A percentile compares a stretch with the other conserved stretches of the same genome.
phyloP scores from a whole-genome alignment of 2,888 invertebrate species.

The Heliconius hortense region DNA sequence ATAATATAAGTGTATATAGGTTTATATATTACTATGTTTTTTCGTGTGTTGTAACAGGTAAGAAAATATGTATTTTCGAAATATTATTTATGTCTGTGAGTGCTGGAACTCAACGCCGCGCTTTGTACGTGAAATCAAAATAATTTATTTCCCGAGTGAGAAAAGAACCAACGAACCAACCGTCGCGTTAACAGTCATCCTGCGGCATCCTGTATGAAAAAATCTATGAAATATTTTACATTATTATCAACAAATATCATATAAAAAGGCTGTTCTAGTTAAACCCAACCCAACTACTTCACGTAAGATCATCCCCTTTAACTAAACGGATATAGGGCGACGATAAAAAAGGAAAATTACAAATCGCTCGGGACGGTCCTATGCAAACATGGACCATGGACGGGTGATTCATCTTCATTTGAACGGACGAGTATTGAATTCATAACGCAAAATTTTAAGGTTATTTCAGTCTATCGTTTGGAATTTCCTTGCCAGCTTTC shows the following conservation, averaged over 20 bases:
- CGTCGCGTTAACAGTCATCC: too few species aligned
- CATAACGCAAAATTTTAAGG: slow-evolving; percentile 32
- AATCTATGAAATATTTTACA: background rate
- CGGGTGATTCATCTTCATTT: slow-evolving; percentile 43
- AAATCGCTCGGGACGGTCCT: slow-evolving; percentile 40
- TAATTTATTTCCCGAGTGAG: too few species aligned
- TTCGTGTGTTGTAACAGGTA: background rate
- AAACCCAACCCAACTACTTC: slow-evolving; percentile 7
- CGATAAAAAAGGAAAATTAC: slow-evolving; percentile 43
- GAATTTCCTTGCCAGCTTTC: slow-evolving; percentile 11
- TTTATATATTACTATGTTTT: background rate
- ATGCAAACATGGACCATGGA: slow-evolving; percentile 42
- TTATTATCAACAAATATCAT: background rate
- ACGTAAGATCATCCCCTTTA: slow-evolving; percentile 32
- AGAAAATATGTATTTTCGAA: background rate
- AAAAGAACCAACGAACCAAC: too few species aligned
- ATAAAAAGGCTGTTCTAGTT: background rate
- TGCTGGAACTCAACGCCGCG: background rate
- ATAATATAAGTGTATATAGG: slow-evolving; percentile 2
- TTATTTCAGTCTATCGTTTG: slow-evolving; percentile 20
- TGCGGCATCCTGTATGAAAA: background rate
- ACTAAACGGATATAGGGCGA: slow-evolving; percentile 28
- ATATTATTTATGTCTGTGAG: background rate
- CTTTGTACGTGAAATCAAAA: background rate
- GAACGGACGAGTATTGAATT: slow-evolving; percentile 38